Evolutionary conservation across 2,888 invertebrate species (phyloP).

Genomic region (Dicycla oo): DNA sequence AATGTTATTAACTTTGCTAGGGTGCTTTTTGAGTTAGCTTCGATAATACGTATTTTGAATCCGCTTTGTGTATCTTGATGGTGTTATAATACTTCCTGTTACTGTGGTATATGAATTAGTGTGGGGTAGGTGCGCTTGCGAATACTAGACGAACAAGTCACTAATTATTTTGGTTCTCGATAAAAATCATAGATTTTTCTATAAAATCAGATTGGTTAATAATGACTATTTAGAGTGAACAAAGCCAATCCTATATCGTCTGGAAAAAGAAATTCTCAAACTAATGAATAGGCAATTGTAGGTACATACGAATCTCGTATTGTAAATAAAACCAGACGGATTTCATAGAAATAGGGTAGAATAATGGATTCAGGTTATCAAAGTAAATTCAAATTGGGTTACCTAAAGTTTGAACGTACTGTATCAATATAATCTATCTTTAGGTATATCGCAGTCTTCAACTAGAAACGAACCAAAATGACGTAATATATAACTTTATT

Average conservation of each 20-base stretch:
- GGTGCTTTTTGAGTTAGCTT: too few species aligned
- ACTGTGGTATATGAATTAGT: too few species aligned
- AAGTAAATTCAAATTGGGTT: background rate
- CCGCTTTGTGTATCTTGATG: too few species aligned
- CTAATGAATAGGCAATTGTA: background rate
- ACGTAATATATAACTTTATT: background rate
- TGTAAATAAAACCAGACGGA: background rate
- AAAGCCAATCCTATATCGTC: background rate
- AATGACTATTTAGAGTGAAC: background rate
- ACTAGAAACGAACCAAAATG: background rate
- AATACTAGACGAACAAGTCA: too few species aligned
- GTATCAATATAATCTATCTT: background rate
- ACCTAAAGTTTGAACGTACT: background rate
- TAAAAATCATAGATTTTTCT: background rate
- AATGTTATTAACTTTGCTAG: too few species aligned
- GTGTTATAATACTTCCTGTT: too few species aligned
- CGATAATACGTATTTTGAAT: too few species aligned
- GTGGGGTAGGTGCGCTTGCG: too few species aligned
- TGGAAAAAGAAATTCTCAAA: background rate
- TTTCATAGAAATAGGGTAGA: slow-evolving; percentile 17
- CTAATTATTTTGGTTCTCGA: background rate
- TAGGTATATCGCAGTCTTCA: background rate
- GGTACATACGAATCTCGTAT: background rate
- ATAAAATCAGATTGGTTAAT: background rate
- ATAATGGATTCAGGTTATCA: background rate